Evolutionary conservation across 2,888 invertebrate genomes (phyloP).

Genomic region (Exephanes ischioxanthus): DNA sequence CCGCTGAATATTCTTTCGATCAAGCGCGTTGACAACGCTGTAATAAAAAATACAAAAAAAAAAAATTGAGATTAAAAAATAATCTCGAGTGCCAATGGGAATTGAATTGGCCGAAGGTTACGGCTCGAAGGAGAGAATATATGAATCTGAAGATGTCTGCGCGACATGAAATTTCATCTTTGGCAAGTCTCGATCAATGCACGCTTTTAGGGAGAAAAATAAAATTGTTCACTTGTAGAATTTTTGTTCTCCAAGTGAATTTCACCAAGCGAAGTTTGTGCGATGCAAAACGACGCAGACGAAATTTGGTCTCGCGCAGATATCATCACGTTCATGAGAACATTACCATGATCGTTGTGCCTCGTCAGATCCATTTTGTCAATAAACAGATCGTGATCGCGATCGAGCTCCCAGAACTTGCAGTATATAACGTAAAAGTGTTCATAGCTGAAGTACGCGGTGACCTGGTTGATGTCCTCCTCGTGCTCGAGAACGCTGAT

Average conservation of each 20-base stretch:
- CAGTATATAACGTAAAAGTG: conserved; percentile 99
- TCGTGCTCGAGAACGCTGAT: conserved; percentile 94
- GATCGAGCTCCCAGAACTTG: conserved; percentile 99
- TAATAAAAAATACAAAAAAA: conserved; percentile 74
- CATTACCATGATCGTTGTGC: conserved; percentile 97
- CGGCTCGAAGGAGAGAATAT: not conserved
- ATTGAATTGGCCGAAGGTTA: not conserved
- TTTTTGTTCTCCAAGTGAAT: too few relatives aligned
- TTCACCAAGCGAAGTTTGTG: too few relatives aligned
- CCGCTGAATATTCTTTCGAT: conserved; percentile 99
- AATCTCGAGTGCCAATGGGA: not conserved
- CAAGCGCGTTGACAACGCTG: conserved; percentile 97
- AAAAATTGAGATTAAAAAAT: not conserved
- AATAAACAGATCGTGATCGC: conserved; percentile 98
- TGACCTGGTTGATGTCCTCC: conserved; percentile 98
- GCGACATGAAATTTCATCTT: too few relatives aligned
- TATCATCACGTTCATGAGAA: not conserved
- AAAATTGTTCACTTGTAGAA: too few relatives aligned
- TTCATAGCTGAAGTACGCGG: conserved; percentile 97
- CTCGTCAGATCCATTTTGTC: conserved; percentile 96
- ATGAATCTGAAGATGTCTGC: too few relatives aligned
- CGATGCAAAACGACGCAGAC: too few relatives aligned
- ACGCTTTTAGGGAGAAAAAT: too few relatives aligned
- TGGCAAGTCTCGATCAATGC: too few relatives aligned
- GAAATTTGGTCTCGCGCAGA: too few relatives aligned